Conservation (phyloP, 2,888 invertebrate species). For the Oscheius sp. region DNA sequence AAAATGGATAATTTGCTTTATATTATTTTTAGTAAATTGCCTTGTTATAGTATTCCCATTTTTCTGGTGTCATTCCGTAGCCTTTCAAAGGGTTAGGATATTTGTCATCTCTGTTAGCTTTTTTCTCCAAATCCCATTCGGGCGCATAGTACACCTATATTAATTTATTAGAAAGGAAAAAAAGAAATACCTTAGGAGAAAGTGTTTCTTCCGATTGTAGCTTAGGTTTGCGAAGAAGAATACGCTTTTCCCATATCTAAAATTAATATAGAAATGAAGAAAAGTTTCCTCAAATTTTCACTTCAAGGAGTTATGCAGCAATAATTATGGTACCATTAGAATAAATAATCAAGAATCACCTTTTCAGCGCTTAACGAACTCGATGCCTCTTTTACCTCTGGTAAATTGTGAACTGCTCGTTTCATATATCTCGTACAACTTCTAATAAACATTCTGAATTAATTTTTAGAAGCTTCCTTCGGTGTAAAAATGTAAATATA, state of each 20-base stretch:
- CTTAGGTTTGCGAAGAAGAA: conserved; percentile 45
- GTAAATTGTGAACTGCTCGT: neutral
- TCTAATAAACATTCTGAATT: neutral
- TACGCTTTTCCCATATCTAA: conserved; percentile 47
- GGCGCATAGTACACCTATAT: conserved; percentile 61
- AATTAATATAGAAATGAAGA: neutral
- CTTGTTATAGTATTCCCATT: conserved; percentile 70
- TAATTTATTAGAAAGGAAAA: neutral
- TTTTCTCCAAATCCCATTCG: conserved; percentile 64
- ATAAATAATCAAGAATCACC: neutral
- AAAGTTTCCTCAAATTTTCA: neutral
- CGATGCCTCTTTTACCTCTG: neutral
- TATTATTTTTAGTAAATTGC: conserved; percentile 25
- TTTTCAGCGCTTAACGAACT: neutral
- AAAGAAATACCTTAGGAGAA: conserved; percentile 43
- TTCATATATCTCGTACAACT: neutral
- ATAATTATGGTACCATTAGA: neutral
- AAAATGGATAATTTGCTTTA: conserved; percentile 30
- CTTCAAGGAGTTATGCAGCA: too few relatives aligned
- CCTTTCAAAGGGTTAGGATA: conserved; percentile 53
- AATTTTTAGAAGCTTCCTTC: neutral
- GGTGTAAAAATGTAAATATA: neutral
- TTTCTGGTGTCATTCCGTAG: conserved; percentile 68
- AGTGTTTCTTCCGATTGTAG: conserved; percentile 51
- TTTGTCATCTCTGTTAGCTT: conserved; percentile 56